phyloP scores from a whole-genome alignment of 2,888 invertebrate species.

The Plusia festucae region DNA sequence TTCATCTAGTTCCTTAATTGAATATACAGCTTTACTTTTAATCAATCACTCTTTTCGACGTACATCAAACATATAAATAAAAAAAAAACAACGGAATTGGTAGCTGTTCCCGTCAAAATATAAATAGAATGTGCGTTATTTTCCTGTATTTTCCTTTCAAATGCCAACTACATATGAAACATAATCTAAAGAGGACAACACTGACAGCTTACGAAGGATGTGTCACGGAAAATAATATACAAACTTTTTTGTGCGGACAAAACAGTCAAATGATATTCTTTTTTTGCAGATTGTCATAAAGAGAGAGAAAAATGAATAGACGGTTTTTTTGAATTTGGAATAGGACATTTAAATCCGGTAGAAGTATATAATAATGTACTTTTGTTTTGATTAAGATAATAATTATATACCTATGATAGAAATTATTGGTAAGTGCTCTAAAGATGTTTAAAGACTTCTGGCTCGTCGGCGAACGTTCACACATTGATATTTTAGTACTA shows the following conservation, averaged over 20 bases:
- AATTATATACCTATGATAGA: too few relatives aligned
- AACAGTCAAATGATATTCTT: constrained; percentile 33
- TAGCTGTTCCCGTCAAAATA: constrained; percentile 13
- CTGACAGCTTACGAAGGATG: constrained; percentile 38
- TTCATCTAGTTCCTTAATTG: too few relatives aligned
- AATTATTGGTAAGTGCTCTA: too few relatives aligned
- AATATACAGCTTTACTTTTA: not conserved
- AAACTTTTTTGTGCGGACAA: constrained; percentile 26
- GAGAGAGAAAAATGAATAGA: too few relatives aligned
- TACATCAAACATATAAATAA: not conserved
- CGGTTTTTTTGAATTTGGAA: too few relatives aligned
- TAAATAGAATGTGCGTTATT: constrained; percentile 32
- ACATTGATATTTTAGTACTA: too few relatives aligned
- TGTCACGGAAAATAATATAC: constrained; percentile 35
- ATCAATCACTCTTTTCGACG: not conserved
- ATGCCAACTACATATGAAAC: constrained; percentile 23
- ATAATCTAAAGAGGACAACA: constrained; percentile 45
- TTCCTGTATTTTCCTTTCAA: constrained; percentile 38
- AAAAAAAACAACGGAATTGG: not conserved
- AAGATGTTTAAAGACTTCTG: too few relatives aligned
- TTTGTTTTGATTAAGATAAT: too few relatives aligned
- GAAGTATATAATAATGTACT: too few relatives aligned
- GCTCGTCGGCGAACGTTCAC: too few relatives aligned
- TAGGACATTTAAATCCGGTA: too few relatives aligned
- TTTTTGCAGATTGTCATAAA: too few relatives aligned